phyloP scores from a whole-genome alignment of 2,888 invertebrate genomes.

The Aphidius colemani region DNA sequence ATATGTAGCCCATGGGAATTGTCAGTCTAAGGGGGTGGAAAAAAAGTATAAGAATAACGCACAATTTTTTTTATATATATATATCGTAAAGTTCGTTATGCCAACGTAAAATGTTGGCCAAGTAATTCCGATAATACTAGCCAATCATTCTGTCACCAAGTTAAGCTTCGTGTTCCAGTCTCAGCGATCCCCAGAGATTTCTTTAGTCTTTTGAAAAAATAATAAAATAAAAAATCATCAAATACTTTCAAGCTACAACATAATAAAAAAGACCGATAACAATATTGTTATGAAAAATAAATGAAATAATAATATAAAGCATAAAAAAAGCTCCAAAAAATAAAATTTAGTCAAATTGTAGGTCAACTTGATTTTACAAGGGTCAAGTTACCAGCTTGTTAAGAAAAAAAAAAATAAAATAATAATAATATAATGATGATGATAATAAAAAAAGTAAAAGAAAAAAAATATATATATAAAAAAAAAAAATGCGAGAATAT shows the following conservation, averaged over 20 bases:
- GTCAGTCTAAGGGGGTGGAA: neutral
- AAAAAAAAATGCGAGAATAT: constrained; percentile 15
- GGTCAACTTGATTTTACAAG: too few relatives aligned
- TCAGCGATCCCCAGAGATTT: constrained; percentile 14
- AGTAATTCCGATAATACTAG: constrained; percentile 56
- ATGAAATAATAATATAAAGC: too few relatives aligned
- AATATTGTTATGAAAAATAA: too few relatives aligned
- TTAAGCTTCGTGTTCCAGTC: constrained; percentile 48
- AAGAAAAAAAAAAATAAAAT: too few relatives aligned
- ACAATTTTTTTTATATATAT: neutral
- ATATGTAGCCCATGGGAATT: constrained; percentile 44
- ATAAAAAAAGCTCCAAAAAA: too few relatives aligned
- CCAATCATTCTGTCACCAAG: constrained; percentile 56
- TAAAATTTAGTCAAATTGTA: too few relatives aligned
- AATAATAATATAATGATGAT: too few relatives aligned
- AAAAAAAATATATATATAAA: neutral
- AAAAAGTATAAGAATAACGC: constrained; percentile 10
- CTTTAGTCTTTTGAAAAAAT: constrained; percentile 17
- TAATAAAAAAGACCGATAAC: neutral
- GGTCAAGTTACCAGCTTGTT: too few relatives aligned
- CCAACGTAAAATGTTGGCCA: constrained; percentile 42
- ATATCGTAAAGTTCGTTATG: constrained; percentile 13
- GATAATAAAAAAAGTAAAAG: too few relatives aligned
- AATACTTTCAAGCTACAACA: neutral
- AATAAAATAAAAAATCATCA: constrained; percentile 8